These are phyloP conservation scores for Gastrophryne carolinensis DNA, from an alignment of 2,797 vertebrate species.

Conservation along the genomic window DNA sequence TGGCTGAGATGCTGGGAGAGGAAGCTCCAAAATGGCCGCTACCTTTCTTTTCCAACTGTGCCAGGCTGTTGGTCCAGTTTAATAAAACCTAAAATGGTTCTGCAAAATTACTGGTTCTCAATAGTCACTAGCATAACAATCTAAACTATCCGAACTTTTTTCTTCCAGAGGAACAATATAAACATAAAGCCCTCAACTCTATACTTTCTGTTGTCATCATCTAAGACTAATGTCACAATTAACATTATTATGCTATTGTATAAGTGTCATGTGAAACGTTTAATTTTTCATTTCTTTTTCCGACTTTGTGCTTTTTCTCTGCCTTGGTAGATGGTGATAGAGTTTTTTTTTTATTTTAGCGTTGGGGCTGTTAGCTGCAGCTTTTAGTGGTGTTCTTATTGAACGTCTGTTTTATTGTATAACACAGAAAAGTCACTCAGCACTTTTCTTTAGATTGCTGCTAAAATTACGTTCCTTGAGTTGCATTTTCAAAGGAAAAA, in stretches of 20 bases:
- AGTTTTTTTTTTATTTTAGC: slow-evolving; percentile 3
- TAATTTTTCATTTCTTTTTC: background rate
- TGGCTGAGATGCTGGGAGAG: too few relatives aligned
- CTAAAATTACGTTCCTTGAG: slow-evolving; percentile 45
- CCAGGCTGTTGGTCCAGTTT: too few relatives aligned
- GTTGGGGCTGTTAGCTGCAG: slow-evolving; percentile 22
- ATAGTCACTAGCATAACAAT: background rate
- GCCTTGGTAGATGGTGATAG: background rate
- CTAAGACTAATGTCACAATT: slow-evolving; percentile 4
- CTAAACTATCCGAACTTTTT: background rate
- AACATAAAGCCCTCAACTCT: background rate
- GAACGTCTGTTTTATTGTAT: slow-evolving; percentile 35
- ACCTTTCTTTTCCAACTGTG: too few relatives aligned
- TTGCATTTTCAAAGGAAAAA: slow-evolving; percentile 39
- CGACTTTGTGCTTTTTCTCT: background rate
- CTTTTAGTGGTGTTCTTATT: slow-evolving; percentile 25
- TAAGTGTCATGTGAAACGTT: slow-evolving; percentile 27
- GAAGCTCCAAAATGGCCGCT: too few relatives aligned
- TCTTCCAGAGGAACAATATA: background rate
- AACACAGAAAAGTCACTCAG: slow-evolving; percentile 37
- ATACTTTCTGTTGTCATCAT: slow-evolving; percentile 2
- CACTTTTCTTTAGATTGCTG: slow-evolving; percentile 42
- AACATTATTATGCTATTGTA: slow-evolving; percentile 23
- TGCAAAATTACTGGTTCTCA: too few relatives aligned
- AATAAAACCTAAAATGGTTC: too few relatives aligned